A percentile compares a stretch with the other conserved stretches of the same genome.
phyloP scores from a whole-genome alignment of 1,140 invertebrate species.

The Melipona quadrifasciata region DNA sequence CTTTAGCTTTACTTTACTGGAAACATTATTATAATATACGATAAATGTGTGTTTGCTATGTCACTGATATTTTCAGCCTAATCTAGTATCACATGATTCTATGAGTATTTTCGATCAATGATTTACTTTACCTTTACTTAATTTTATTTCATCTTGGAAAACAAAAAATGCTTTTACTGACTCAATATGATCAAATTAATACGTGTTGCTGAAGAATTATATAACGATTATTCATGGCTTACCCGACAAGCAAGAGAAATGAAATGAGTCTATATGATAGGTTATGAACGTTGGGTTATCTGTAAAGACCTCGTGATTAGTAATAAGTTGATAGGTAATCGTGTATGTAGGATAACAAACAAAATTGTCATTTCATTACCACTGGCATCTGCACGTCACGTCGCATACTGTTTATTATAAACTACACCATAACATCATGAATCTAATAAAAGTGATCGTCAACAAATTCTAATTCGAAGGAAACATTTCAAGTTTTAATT shows the following conservation, averaged over 20 bases:
- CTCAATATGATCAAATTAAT: constrained; percentile 23
- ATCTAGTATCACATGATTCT: background rate
- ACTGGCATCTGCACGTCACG: constrained; percentile 19
- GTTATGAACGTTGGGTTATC: constrained; percentile 72
- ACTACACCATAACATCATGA: constrained; percentile 27
- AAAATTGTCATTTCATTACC: constrained; percentile 36
- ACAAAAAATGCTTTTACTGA: background rate
- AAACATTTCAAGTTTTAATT: constrained; percentile 22
- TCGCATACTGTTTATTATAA: constrained; percentile 35
- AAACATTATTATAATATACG: background rate
- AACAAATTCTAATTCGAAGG: constrained; percentile 43
- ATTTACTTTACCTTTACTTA: background rate
- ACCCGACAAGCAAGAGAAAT: constrained; percentile 20
- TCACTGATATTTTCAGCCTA: no score
- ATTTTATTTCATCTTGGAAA: background rate
- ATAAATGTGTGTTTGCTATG: background rate
- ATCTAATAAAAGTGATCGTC: background rate
- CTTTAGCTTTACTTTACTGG: background rate
- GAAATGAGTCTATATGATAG: constrained; percentile 47
- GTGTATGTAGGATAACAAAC: constrained; percentile 51
- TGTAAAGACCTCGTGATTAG: constrained; percentile 72
- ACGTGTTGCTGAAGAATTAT: constrained; percentile 54
- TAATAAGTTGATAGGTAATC: constrained; percentile 71
- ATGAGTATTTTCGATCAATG: background rate
- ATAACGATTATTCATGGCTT: constrained; percentile 47